A percentile compares a stretch with the other conserved stretches of the same genome.
Conservation (phyloP, 92 coral and sea anemone genomes). For the Hydrozoanthus gracilis region DNA sequence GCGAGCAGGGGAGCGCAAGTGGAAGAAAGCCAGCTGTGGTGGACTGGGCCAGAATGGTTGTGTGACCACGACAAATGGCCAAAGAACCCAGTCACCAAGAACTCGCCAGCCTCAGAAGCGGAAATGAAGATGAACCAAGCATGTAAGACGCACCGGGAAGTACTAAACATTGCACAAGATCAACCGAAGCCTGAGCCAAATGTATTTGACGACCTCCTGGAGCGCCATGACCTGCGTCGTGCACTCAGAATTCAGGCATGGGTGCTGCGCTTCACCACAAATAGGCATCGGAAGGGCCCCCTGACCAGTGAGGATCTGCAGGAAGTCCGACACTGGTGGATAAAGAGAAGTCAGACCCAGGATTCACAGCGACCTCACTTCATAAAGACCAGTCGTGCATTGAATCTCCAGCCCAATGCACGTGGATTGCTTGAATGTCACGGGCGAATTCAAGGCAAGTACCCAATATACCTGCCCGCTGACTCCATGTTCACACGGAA, state of each 20-base stretch:
- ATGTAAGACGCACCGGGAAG: slow-evolving; percentile 44
- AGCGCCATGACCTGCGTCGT: slow-evolving; percentile 50
- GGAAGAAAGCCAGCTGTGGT: slow-evolving; percentile 43
- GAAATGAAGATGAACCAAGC: slow-evolving; percentile 39
- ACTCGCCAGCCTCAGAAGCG: slow-evolving; percentile 39
- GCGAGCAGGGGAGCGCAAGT: slow-evolving; percentile 61
- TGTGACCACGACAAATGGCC: slow-evolving; percentile 48
- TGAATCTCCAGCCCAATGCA: slow-evolving; percentile 54
- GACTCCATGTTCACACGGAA: slow-evolving; percentile 53
- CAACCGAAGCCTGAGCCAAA: slow-evolving; percentile 22
- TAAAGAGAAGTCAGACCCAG: slow-evolving; percentile 43
- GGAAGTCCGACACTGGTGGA: slow-evolving; percentile 56
- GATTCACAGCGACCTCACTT: slow-evolving; percentile 53
- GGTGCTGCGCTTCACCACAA: slow-evolving; percentile 61
- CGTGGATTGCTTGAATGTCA: slow-evolving; percentile 56
- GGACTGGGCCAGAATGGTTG: slow-evolving; percentile 58
- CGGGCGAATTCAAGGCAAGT: slow-evolving; percentile 60
- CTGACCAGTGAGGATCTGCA: slow-evolving; percentile 54
- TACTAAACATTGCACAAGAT: slow-evolving; percentile 40
- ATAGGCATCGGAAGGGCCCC: slow-evolving; percentile 51
- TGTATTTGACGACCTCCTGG: slow-evolving; percentile 50
- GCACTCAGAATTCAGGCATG: slow-evolving; percentile 66
- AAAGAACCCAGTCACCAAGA: slow-evolving; percentile 41
- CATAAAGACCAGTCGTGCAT: slow-evolving; percentile 38
- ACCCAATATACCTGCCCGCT: slow-evolving; percentile 55